Base-by-base conservation (phyloP, 1,140 invertebrate species). In the Maconellicoccus hirsutus region DNA sequence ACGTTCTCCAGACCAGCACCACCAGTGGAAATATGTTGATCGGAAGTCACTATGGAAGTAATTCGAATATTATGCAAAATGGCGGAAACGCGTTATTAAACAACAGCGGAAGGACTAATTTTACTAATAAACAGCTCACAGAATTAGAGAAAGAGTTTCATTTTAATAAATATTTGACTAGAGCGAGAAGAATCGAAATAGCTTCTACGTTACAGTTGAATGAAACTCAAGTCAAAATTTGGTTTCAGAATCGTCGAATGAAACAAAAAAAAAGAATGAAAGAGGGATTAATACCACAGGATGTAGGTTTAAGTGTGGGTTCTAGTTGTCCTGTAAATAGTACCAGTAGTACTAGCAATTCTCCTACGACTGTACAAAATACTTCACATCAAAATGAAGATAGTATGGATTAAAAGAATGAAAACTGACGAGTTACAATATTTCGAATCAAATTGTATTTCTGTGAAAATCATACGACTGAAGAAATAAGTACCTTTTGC, bases 131-230 rank as follows among this genome's bases (percentile, higher is more conserved):
- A 81, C 97, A 99, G 79, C 85, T 99, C 69, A 98, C 96, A 0
- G 97, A 98, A 81, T 83, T 98, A 74, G 96, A 98, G 79, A 99
- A 99, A 79, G 96, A 99, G 81, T 99, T 98, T 81, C 96, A 99
- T 81, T 98, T 97, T 81, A 98, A 98, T 82, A 98, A 98, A 82
- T 99, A 99, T 83, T 85, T 99, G 76, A 98, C 96, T 1, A 83
- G 97, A 74, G 96, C 94, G 7, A 82, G 96, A 75, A 84, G 97
- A 74, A 98, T 98, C 76, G 97, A 99, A 81, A 99, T 99, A 74
- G 97, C 97, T 0, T 92, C 93, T 0, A 89, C 93, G 0, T 81
- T 99, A 19, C 92, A 96, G 78, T 86, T 99, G 3, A 98, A 98
- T 79, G 97, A 99, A 79, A 98, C 96, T 0, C 94, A 97, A 75